These are phyloP conservation scores for Sylvia atricapilla DNA, from an alignment of 2,113 vertebrate species.

Conservation along the genomic window DNA sequence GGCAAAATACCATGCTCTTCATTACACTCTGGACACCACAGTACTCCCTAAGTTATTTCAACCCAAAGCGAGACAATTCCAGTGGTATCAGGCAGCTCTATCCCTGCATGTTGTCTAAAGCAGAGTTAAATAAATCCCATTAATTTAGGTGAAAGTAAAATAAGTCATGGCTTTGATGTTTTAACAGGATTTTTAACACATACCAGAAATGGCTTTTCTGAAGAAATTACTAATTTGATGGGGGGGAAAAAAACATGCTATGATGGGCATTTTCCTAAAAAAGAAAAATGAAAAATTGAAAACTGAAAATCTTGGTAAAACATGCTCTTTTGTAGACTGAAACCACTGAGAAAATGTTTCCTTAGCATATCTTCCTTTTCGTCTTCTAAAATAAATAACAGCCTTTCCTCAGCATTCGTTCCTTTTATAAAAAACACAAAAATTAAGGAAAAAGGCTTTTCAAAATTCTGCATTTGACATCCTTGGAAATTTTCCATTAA, in stretches of 20 bases:
- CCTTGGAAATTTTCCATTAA: not conserved
- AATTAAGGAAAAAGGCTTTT: not conserved
- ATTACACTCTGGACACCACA: not conserved
- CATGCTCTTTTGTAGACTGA: not conserved
- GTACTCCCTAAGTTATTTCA: not conserved
- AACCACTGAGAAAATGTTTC: not conserved
- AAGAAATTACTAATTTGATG: not conserved
- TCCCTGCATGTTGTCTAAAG: too few species aligned
- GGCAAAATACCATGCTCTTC: accelerated
- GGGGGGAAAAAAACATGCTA: accelerated
- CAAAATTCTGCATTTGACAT: not conserved
- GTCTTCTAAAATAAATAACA: not conserved
- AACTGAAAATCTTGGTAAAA: not conserved
- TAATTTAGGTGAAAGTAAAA: not conserved
- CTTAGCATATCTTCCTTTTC: not conserved
- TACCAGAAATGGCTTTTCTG: not conserved
- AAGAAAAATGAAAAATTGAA: not conserved
- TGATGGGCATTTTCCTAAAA: not conserved
- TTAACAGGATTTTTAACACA: not conserved
- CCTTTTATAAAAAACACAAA: not conserved
- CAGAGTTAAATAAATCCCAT: not conserved
- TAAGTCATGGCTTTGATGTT: not conserved
- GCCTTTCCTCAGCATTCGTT: not conserved
- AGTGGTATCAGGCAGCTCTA: not conserved
- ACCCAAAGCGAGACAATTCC: not conserved